Conservation (phyloP, 1,140 invertebrate genomes). For the Drosophila tropicalis region DNA sequence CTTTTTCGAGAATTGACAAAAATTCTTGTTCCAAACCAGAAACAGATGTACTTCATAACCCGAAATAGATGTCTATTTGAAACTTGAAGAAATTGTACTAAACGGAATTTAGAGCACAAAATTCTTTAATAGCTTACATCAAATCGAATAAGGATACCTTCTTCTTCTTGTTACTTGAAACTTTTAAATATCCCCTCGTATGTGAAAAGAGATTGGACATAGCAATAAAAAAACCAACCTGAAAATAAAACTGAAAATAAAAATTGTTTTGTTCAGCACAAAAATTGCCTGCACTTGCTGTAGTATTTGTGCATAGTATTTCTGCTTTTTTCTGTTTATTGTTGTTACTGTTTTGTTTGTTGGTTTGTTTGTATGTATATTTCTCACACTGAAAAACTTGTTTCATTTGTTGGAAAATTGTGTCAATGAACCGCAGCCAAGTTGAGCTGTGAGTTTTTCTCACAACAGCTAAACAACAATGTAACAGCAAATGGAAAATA, state of each 20-base stretch:
- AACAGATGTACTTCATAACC: not conserved
- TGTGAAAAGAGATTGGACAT: constrained; percentile 52
- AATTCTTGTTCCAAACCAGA: not conserved
- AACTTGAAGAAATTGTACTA: not conserved
- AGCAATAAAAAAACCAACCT: constrained; percentile 8
- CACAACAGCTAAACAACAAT: constrained; percentile 20
- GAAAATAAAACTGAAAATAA: constrained; percentile 1
- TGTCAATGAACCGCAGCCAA: constrained; percentile 64
- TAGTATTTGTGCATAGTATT: constrained; percentile 14
- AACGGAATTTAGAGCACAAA: no score
- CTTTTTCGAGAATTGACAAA: not conserved
- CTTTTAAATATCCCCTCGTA: constrained; percentile 9
- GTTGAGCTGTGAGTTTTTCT: constrained; percentile 57
- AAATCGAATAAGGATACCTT: not conserved
- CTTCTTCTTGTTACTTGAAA: not conserved
- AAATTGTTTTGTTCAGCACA: constrained; percentile 20
- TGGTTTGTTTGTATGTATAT: constrained; percentile 2
- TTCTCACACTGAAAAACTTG: constrained; percentile 29
- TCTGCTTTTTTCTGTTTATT: not conserved
- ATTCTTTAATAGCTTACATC: not conserved
- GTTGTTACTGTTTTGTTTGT: not conserved
- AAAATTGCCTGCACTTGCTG: constrained; percentile 21
- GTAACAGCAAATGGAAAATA: constrained; percentile 17
- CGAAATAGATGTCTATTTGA: not conserved
- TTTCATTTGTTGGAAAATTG: constrained; percentile 51